Evolutionary conservation across 2,797 vertebrate species (phyloP).

Genomic region (Falco concolor): DNA sequence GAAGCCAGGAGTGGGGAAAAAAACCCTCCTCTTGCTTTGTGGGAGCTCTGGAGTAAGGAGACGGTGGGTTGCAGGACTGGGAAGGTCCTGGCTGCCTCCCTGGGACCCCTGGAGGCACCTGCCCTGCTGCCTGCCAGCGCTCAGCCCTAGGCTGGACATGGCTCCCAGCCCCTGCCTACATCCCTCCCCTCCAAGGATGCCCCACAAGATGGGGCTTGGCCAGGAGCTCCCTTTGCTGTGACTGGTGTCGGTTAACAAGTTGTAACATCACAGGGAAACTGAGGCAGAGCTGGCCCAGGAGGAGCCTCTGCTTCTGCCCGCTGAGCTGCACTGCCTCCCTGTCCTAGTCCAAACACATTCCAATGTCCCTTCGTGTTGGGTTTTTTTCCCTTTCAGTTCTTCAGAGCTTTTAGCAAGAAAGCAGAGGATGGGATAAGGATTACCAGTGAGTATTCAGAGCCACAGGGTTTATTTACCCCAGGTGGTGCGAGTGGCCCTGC

Average conservation of each 20-base stretch:
- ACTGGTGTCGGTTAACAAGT: rapidly evolving
- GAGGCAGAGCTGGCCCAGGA: not conserved
- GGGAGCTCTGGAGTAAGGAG: not conserved
- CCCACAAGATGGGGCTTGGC: rapidly evolving
- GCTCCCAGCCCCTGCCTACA: not conserved
- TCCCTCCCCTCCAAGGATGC: rapidly evolving
- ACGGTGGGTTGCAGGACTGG: not conserved
- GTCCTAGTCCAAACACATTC: not conserved
- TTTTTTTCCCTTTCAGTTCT: slow-evolving; percentile 80
- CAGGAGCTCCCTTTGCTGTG: not conserved
- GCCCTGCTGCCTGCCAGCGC: not conserved
- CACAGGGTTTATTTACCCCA: rapidly evolving
- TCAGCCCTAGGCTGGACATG: not conserved
- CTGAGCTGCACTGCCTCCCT: not conserved
- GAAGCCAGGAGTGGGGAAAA: not conserved
- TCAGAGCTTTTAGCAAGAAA: slow-evolving; percentile 81
- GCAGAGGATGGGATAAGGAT: slow-evolving; percentile 68
- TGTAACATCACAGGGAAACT: not conserved
- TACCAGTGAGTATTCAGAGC: slow-evolving; percentile 74
- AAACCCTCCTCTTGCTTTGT: rapidly evolving
- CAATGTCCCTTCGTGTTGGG: not conserved
- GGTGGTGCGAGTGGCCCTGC: not conserved
- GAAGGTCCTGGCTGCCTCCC: not conserved
- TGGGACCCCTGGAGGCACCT: not conserved
- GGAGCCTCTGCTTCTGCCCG: not conserved